Evolutionary conservation across 1,140 invertebrate species (phyloP), one percentile per base, ranked within the genome.

Genomic region (Brachionus sp.): DNA sequence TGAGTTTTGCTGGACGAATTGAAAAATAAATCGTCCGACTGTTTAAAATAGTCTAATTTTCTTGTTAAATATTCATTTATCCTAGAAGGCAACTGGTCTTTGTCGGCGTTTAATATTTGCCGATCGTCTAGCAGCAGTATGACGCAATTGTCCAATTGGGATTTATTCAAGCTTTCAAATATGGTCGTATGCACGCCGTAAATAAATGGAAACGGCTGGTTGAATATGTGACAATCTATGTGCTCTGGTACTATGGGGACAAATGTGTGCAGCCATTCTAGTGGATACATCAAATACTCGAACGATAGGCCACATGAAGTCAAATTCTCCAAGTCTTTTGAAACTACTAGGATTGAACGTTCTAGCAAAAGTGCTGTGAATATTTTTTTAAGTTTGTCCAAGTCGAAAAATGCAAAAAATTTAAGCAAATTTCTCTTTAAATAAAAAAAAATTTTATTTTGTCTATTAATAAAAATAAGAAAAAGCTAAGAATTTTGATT

Each of bases 251-350:
- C 62, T 29, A 80, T 80, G 9, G 77, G 77, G 1, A 66, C 77
- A 66, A 80, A 80, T 62, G 77, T 80, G 33, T 80, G 77, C 50
- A 80, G n/a, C 77, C 77, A 80, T 29, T 80, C 77, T 4, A 80
- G 37, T 64, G 77, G 77, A 62, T 80, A 80, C n/a, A 80, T 57
- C 23, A 80, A 66, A 12, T 80, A 44, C 25, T 80, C 77, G 19
- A 80, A 80, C 16, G 77, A 80, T 13, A 80, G 39, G 10, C 50
- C 77, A 12, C 77, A 80, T 23, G 77, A 57, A 5, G 77, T 80
- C 29, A 80, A 35, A 44, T 80, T 80, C 57, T 80, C 77, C n/a
- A 80, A 44, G 29, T 80, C 77, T 57, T 44, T 57, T 50, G 77
- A 80, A 13, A 80, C 77, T 5, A 80, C 62, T 44, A 80, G 39